phyloP scores from a whole-genome alignment of 2,113 vertebrate genomes.

The Mustelus asterias region DNA sequence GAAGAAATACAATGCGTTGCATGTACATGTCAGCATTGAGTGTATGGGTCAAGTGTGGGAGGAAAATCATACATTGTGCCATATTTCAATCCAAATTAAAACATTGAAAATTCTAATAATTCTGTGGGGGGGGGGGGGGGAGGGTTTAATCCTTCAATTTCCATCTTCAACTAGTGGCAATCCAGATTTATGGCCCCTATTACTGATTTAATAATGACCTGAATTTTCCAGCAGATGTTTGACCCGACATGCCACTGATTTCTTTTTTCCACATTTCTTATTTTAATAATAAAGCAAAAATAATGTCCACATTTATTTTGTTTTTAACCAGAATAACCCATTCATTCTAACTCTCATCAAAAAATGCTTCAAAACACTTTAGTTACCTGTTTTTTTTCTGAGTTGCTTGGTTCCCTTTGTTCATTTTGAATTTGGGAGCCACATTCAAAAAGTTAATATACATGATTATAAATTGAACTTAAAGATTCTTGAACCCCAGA shows the following conservation, averaged over 20 bases:
- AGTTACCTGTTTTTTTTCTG: neutral
- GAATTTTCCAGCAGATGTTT: neutral
- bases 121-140: too few relatives aligned
- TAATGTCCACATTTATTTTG: neutral
- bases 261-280: neutral
- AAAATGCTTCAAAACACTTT: neutral
- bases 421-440: neutral
- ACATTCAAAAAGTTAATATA: neutral
- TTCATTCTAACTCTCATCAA: neutral
- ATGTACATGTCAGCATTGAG: neutral
- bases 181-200: neutral
- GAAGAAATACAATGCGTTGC: neutral
- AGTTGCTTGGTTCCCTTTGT: neutral
- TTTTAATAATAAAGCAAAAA: too few relatives aligned
- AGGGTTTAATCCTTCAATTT: neutral
- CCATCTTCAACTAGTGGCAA: neutral
- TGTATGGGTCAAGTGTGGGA: neutral
- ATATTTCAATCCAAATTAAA: neutral
- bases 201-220: neutral
- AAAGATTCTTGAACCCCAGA: neutral
- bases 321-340: neutral
- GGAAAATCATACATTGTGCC: neutral
- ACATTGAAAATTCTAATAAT: neutral
- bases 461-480: too few relatives aligned
- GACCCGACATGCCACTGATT: neutral